These are phyloP conservation scores for Acanthopleura granulata DNA, from an alignment of 2,888 invertebrate species.

Conservation along the genomic window DNA sequence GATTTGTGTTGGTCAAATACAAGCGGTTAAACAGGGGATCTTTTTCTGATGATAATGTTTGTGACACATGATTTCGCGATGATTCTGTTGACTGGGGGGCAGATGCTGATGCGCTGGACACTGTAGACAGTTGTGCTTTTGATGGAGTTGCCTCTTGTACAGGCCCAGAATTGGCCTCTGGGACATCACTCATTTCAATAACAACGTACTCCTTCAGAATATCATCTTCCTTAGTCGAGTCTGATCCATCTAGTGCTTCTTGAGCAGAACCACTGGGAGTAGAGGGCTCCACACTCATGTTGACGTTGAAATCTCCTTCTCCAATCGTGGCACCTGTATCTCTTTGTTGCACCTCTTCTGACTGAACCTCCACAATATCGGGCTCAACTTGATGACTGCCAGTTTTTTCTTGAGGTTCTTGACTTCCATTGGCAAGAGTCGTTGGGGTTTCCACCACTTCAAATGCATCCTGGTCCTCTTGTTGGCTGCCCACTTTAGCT, in stretches of 20 bases:
- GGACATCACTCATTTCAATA: constrained; percentile 52
- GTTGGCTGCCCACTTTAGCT: neutral
- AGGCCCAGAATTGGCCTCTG: constrained; percentile 47
- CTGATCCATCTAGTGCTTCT: too few relatives aligned
- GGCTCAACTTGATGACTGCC: too few relatives aligned
- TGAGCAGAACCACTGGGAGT: too few relatives aligned
- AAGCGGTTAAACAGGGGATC: constrained; percentile 40
- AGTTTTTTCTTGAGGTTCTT: neutral
- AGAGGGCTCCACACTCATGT: too few relatives aligned
- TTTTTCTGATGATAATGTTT: neutral
- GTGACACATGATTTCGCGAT: neutral
- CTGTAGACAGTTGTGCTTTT: constrained; percentile 12
- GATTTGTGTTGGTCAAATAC: constrained; percentile 47
- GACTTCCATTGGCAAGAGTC: neutral
- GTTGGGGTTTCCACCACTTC: neutral
- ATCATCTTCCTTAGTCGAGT: constrained; percentile 13
- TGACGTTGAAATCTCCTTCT: too few relatives aligned
- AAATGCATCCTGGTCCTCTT: neutral
- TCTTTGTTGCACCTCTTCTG: too few relatives aligned
- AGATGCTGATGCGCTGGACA: neutral
- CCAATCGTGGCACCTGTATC: too few relatives aligned
- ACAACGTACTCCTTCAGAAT: constrained; percentile 52
- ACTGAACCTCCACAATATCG: too few relatives aligned
- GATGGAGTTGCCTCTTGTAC: constrained; percentile 31
- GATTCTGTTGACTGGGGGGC: neutral